These are phyloP conservation scores for Colletes collaris DNA, from an alignment of 2,888 invertebrate species.

Conservation along the genomic window DNA sequence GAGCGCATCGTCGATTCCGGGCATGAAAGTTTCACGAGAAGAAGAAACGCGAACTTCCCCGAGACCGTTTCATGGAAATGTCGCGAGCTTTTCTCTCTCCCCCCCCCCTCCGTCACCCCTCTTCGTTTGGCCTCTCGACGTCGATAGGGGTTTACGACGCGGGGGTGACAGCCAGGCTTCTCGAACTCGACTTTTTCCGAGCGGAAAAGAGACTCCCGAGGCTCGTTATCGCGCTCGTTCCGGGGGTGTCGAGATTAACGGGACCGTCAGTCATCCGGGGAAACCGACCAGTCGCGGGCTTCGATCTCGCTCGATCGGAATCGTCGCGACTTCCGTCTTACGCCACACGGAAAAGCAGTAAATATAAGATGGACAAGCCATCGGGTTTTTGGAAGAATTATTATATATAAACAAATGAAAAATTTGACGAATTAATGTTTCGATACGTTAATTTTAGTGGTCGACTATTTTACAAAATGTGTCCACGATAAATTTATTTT, in stretches of 20 bases:
- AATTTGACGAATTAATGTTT: too few relatives aligned
- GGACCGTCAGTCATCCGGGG: conserved; percentile 45
- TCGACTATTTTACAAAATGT: too few relatives aligned
- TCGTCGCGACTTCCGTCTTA: too few relatives aligned
- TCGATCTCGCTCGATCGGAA: too few relatives aligned
- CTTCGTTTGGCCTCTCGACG: neutral
- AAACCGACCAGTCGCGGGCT: conserved; percentile 50
- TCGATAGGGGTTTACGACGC: neutral
- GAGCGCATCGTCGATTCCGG: conserved; percentile 30
- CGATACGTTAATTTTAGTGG: too few relatives aligned
- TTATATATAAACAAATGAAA: too few relatives aligned
- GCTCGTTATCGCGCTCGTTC: conserved; percentile 41
- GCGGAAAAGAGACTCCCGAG: conserved; percentile 1
- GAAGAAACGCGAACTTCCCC: conserved; percentile 20
- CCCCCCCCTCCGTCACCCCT: neutral
- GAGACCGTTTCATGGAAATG: conserved; percentile 1
- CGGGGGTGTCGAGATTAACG: conserved; percentile 49
- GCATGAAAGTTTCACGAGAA: conserved; percentile 41
- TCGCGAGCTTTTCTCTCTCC: neutral
- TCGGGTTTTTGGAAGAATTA: too few relatives aligned
- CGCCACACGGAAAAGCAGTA: too few relatives aligned
- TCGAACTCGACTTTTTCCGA: too few relatives aligned
- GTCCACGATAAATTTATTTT: too few relatives aligned
- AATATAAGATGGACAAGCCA: too few relatives aligned
- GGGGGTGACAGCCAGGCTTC: too few relatives aligned